phyloP scores from a whole-genome alignment of 2,888 invertebrate species.

The Metacarcinus magister region DNA sequence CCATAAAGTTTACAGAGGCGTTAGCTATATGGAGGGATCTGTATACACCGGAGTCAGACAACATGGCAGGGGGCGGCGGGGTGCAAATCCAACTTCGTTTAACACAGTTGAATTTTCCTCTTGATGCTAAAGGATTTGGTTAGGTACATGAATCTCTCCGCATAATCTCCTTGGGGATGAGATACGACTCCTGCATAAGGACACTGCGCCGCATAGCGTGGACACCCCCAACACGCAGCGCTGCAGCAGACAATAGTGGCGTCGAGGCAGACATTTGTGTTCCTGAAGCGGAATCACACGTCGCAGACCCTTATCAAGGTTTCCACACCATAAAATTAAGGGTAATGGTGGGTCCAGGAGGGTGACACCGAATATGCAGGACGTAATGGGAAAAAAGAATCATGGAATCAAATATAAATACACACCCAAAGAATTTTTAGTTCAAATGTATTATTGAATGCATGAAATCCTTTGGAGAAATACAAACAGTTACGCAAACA shows the following conservation, averaged over 20 bases:
- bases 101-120: slow-evolving; percentile 10
- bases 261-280: not conserved
- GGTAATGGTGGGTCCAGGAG: not conserved
- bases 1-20: slow-evolving; percentile 49
- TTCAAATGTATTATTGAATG: not conserved
- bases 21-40: slow-evolving; percentile 14
- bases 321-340: not conserved
- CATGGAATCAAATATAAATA: not conserved
- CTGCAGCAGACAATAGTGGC: slow-evolving; percentile 5
- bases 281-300: not conserved
- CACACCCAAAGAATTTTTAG: not conserved
- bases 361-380: not conserved
- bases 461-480: not conserved
- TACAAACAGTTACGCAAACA: not conserved
- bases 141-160: slow-evolving; percentile 21
- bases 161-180: slow-evolving; percentile 35
- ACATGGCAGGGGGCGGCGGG: not conserved
- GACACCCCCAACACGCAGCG: slow-evolving; percentile 18
- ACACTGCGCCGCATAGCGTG: not conserved
- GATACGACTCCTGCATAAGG: slow-evolving; percentile 38
- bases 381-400: not conserved
- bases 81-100: not conserved
- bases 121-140: slow-evolving; percentile 21
- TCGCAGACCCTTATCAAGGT: not conserved
- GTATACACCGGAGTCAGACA: not conserved